Conservation (phyloP, 2,888 invertebrate genomes). For the Nephrotoma flavescens region DNA sequence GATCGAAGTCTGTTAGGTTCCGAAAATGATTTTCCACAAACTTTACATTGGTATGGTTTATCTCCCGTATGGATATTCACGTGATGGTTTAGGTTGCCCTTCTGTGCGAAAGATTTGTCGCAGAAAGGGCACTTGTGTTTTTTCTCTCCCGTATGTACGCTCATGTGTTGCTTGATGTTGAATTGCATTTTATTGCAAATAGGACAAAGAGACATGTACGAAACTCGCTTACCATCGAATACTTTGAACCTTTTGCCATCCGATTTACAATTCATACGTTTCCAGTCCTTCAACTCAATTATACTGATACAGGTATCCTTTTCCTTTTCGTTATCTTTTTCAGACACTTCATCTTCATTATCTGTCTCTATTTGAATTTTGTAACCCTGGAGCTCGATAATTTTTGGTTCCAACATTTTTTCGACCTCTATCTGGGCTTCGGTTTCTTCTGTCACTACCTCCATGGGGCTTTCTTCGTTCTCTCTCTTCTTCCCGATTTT, state of each 20-base stretch:
- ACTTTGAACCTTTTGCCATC: not conserved
- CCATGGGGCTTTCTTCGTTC: not conserved
- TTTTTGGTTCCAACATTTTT: not conserved
- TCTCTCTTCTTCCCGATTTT: not conserved
- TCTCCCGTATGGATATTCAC: constrained; percentile 10
- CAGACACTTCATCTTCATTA: not conserved
- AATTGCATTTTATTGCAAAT: constrained; percentile 11
- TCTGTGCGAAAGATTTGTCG: constrained; percentile 9
- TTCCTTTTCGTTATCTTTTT: not conserved
- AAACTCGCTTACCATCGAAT: constrained; percentile 3
- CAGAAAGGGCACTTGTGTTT: constrained; percentile 10
- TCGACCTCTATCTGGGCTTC: not conserved
- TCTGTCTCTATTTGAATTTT: not conserved
- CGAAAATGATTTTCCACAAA: constrained; percentile 9
- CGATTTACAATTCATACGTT: not conserved
- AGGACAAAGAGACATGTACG: constrained; percentile 8
- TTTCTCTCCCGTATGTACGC: constrained; percentile 8
- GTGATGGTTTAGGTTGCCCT: constrained; percentile 9
- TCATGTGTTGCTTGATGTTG: constrained; percentile 12
- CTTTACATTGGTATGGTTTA: constrained; percentile 11
- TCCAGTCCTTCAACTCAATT: not conserved
- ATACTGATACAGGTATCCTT: not conserved
- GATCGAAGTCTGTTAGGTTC: constrained; percentile 10
- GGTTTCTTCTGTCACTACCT: not conserved
- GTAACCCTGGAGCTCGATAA: not conserved